Evolutionary conservation across 2,113 vertebrate species (phyloP), one percentile per base, ranked within the genome.

Genomic region (Rallus limicola): DNA sequence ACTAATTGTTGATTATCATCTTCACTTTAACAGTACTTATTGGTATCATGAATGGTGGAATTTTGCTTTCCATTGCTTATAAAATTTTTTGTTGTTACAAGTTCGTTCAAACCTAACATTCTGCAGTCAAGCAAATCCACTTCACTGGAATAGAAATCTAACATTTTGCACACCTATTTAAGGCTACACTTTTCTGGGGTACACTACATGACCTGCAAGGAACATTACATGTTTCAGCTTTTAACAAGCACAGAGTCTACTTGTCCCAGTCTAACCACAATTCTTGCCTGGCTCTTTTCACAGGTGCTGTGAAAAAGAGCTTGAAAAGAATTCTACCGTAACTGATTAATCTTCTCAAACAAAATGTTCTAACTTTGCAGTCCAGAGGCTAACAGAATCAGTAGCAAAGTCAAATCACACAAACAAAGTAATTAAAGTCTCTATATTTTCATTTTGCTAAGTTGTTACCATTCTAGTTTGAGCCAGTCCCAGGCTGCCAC

Each of bases 351-450:
- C 90, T 94, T 62, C 90, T 96, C 89, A 97, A 90, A 96, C 90
- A 96, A 50, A 97, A 95, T 92, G 96, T 97, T 97, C 97, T 95
- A 96, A 82, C 29, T 4, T 13, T 74, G 81, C 82, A 95, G 91
- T 78, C 67, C 69, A 97, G 93, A 93, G 93, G 90, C 94, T 97
- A 97, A 97, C 15, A 86, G 84, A 96, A 98, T 96, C 92, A 94
- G 94, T 71, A 89, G 95, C 97, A 97, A 98, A 98, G 95, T 98
- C 96, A 97, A 97, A 96, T 94, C 93, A 91, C 88, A 97, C 84
- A 98, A 98, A 98, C 97, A 98, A 98, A 96, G 97, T 94, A 90
- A 98, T 98, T 97, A 97, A 96, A 97, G 76, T 33, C 75, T 64
- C 92, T 65, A 10, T 85, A 97, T 97, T 97, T 97, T 94, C 88